phyloP scores from a whole-genome alignment of 1,140 invertebrate species.

The Nebria ingens region DNA sequence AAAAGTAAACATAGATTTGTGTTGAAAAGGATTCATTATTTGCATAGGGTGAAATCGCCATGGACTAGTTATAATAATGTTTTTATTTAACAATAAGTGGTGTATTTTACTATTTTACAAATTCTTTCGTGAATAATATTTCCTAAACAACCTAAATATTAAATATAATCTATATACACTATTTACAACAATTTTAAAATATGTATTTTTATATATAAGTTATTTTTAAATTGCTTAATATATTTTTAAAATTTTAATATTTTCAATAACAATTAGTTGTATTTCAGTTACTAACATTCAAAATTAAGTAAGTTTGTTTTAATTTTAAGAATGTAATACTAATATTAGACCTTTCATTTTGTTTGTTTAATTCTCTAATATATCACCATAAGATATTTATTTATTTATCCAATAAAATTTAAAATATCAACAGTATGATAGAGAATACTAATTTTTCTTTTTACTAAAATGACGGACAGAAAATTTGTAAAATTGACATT shows the following conservation, averaged over 20 bases:
- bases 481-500: conserved; percentile 29
- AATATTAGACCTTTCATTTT: too few relatives aligned
- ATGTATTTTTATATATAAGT: conserved; percentile 17
- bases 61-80: conserved; percentile 11
- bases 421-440: conserved; percentile 33
- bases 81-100: conserved; percentile 20
- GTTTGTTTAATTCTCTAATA: too few relatives aligned
- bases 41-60: too few relatives aligned
- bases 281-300: conserved; percentile 20
- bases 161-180: conserved; percentile 28
- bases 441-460: conserved; percentile 19
- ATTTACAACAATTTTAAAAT: conserved; percentile 27
- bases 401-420: conserved; percentile 29
- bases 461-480: conserved; percentile 29
- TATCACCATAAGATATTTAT: conserved; percentile 13
- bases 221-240: conserved; percentile 11
- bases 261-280: conserved; percentile 7
- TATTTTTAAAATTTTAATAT: conserved; percentile 14
- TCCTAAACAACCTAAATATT: too few relatives aligned
- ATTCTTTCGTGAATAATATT: too few relatives aligned
- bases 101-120: too few relatives aligned
- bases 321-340: too few relatives aligned
- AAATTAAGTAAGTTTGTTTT: conserved; percentile 18
- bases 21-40: too few relatives aligned
- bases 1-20: too few relatives aligned